These are phyloP conservation scores for Fistularia commersonii DNA, from an alignment of 2,797 vertebrate genomes.

Conservation along the genomic window DNA sequence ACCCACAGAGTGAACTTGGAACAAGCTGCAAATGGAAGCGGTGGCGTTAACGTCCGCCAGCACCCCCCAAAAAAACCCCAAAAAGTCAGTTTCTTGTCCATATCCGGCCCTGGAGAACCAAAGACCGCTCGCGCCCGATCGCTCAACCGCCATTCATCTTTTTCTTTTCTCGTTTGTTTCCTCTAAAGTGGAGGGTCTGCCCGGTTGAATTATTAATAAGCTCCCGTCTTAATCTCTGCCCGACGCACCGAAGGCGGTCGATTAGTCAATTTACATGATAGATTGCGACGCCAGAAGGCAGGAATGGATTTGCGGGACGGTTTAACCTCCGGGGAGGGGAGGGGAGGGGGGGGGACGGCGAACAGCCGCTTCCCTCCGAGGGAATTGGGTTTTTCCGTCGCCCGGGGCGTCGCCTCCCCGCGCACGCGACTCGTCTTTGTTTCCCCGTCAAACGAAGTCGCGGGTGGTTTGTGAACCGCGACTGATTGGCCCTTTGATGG, in stretches of 20 bases:
- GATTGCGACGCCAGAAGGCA: slow-evolving; percentile 31
- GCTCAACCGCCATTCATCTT: slow-evolving; percentile 41
- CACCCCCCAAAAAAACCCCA: no score
- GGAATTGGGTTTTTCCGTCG: no score
- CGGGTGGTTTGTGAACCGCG: slow-evolving; percentile 18
- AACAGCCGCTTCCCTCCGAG: no score
- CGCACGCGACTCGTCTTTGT: slow-evolving; percentile 32
- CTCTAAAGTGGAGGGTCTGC: slow-evolving; percentile 30
- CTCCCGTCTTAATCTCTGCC: slow-evolving; percentile 52
- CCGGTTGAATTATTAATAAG: slow-evolving; percentile 59
- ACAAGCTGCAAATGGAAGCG: no score
- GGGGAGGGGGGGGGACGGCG: no score
- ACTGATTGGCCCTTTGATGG: slow-evolving; percentile 31
- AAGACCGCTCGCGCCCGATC: slow-evolving; percentile 15
- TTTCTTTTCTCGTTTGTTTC: slow-evolving; percentile 27
- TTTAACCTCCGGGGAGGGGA: slow-evolving; percentile 54
- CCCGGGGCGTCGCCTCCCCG: no score
- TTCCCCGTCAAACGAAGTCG: slow-evolving; percentile 26
- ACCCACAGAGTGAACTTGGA: no score
- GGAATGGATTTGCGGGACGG: slow-evolving; percentile 43
- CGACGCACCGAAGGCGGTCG: slow-evolving; percentile 27
- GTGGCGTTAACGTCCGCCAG: no score
- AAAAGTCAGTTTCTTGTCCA: not conserved
- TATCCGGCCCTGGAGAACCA: slow-evolving; percentile 5
- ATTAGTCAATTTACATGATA: slow-evolving; percentile 51